Evolutionary conservation across 2,888 invertebrate species (phyloP), one percentile per base, ranked within the genome.

Genomic region (Athrips mouffetella): DNA sequence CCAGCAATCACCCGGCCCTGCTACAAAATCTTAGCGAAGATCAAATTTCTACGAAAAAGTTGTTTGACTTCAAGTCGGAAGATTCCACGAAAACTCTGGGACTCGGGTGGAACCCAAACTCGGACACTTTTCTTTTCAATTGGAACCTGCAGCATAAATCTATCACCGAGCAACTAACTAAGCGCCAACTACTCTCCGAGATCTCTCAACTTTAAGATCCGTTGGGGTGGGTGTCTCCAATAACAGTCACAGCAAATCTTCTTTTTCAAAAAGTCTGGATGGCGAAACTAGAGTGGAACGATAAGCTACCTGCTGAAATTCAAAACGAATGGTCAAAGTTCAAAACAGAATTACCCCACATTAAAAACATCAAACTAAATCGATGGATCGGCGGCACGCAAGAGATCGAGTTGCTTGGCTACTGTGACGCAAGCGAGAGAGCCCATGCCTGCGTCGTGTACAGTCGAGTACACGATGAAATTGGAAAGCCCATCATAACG

Each of bases 381-480:
- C 15, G 48, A 35, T 57, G 51, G 52, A 27, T 57, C 5, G 50
- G 51, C 1, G 16, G 31, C 8, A 42, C 33, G 1, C 5, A 41
- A 18, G 33, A 45, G 5, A 52, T 60, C 2, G 49, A 55, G 25
- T 29, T 62, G 16, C 47, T 51, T 2, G 57, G 54, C 3, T 62
- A 55, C 33, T n/a, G n/a, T n/a, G n/a, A n/a, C n/a, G n/a, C n/a
- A n/a, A n/a, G n/a, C n/a, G n/a, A 58, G 41, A 54, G 56, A 18
- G 55, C 53, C 1, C 55, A 53, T 44, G 46, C 56, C 1, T 54
- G 57, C 16, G 49, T 55, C 20, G 44, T 57, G 13, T 57, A 55
- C 30, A 35, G 39, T 2, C 39, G 42, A 13, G 30, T 21, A 3
- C 16, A 16, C 7, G 37, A 45, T 25, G 47, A 50, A 25, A n/a